Percentiles rank a stretch among this genome's conserved stretches.
Conservation (phyloP, 2,888 invertebrate species). For the Cryptocephalus moraei region DNA sequence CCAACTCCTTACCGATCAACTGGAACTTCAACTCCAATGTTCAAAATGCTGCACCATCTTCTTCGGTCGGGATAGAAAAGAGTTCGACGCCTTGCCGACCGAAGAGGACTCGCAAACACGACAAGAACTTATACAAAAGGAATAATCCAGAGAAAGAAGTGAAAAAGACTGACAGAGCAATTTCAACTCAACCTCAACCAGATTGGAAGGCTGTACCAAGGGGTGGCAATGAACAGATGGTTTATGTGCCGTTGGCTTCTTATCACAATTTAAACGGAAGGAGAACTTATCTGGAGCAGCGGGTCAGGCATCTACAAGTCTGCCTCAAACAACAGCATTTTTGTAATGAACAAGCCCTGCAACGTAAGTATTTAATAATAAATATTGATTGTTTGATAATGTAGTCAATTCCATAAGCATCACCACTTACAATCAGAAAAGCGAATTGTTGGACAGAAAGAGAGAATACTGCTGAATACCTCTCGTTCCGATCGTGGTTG, state of each 20-base stretch:
- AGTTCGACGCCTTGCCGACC: conserved; percentile 31
- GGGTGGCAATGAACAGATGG: conserved; percentile 20
- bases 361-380: conserved; percentile 41
- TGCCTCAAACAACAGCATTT: conserved; percentile 52
- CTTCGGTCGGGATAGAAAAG: conserved; percentile 22
- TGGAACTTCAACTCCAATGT: conserved; percentile 13
- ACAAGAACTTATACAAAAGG: conserved; percentile 31
- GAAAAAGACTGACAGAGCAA: conserved; percentile 14
- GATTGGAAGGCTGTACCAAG: conserved; percentile 4
- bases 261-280: conserved; percentile 31
- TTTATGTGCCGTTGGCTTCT: conserved; percentile 26
- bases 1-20: conserved; percentile 17
- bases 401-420: no score
- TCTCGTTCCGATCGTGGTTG: no score
- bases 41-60: conserved; percentile 21
- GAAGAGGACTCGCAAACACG: conserved; percentile 34
- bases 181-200: conserved; percentile 2
- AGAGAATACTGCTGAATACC: no score
- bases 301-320: conserved; percentile 51
- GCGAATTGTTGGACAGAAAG: no score
- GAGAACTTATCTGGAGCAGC: conserved; percentile 45
- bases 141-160: conserved; percentile 19
- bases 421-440: no score
- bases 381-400: no score
- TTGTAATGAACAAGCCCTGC: conserved; percentile 50